Evolutionary conservation across 2,113 vertebrate genomes (phyloP).

Genomic region (Vireo altiloquus): DNA sequence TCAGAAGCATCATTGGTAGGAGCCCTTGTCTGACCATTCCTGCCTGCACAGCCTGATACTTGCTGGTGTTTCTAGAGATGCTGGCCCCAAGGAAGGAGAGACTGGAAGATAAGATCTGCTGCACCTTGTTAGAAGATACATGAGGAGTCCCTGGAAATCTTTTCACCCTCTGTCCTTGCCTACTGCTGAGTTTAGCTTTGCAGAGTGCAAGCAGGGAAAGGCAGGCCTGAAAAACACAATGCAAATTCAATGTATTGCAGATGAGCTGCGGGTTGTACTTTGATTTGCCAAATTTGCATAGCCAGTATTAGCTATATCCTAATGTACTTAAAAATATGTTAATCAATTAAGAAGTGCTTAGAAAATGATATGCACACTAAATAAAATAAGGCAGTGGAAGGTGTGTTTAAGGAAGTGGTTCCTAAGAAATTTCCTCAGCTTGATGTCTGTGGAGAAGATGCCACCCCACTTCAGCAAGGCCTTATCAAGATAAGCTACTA

Average conservation of each 20-base stretch:
- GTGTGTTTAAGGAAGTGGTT: neutral
- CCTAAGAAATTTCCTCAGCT: neutral
- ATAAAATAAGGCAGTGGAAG: neutral
- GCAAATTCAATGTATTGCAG: neutral
- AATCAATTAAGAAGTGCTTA: constrained; percentile 34
- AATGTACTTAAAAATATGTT: constrained; percentile 9
- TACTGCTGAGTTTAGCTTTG: neutral
- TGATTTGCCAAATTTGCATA: constrained; percentile 26
- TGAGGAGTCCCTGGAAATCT: neutral
- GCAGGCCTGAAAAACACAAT: neutral
- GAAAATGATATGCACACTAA: constrained; percentile 15
- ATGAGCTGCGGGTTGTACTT: neutral
- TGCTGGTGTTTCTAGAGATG: neutral
- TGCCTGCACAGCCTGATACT: neutral
- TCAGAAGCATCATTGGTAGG: neutral
- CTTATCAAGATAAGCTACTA: neutral
- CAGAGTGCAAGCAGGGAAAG: neutral
- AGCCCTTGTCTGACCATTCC: neutral
- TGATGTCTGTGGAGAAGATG: neutral
- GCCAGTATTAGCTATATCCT: neutral
- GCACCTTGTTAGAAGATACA: neutral
- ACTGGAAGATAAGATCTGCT: neutral
- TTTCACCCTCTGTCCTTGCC: neutral
- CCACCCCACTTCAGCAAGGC: neutral
- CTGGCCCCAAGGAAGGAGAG: neutral